These are phyloP conservation scores for Cynoglossus semilaevis DNA, from an alignment of 2,113 vertebrate genomes.

Conservation along the genomic window DNA sequence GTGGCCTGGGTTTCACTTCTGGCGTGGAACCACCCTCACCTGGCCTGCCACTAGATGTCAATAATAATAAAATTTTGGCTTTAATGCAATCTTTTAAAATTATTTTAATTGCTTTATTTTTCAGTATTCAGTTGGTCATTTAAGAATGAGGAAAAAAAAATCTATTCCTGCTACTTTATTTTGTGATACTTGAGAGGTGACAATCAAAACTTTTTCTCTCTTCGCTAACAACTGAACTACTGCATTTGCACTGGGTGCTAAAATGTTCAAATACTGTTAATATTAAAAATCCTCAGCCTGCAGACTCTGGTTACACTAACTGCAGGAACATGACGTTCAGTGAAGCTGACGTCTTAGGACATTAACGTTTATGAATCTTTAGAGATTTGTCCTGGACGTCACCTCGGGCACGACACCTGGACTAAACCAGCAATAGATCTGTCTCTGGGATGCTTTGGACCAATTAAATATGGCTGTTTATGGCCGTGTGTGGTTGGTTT, in stretches of 20 bases:
- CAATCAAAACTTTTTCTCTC: neutral
- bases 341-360: slow-evolving; percentile 33
- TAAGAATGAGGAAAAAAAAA: too few relatives aligned
- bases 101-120: too few relatives aligned
- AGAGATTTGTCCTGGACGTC: slow-evolving; percentile 25
- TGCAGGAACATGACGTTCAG: slow-evolving; percentile 21
- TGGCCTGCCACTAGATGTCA: too few relatives aligned
- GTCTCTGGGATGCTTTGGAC: slow-evolving; percentile 23
- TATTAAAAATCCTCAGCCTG: neutral
- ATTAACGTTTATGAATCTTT: slow-evolving; percentile 27
- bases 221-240: neutral
- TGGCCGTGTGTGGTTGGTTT: slow-evolving; percentile 51
- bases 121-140: too few relatives aligned
- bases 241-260: neutral
- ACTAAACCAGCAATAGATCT: slow-evolving; percentile 19
- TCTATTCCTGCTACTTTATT: too few relatives aligned
- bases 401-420: slow-evolving; percentile 64
- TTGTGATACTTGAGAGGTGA: neutral
- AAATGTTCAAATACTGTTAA: slow-evolving; percentile 6
- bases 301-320: slow-evolving; percentile 29
- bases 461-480: slow-evolving; percentile 58
- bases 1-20: too few relatives aligned
- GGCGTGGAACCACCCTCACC: too few relatives aligned
- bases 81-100: too few relatives aligned
- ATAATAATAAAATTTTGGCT: too few relatives aligned